Evolutionary conservation across 2,113 vertebrate genomes (phyloP).

Genomic region (Callopanchax toddi): DNA sequence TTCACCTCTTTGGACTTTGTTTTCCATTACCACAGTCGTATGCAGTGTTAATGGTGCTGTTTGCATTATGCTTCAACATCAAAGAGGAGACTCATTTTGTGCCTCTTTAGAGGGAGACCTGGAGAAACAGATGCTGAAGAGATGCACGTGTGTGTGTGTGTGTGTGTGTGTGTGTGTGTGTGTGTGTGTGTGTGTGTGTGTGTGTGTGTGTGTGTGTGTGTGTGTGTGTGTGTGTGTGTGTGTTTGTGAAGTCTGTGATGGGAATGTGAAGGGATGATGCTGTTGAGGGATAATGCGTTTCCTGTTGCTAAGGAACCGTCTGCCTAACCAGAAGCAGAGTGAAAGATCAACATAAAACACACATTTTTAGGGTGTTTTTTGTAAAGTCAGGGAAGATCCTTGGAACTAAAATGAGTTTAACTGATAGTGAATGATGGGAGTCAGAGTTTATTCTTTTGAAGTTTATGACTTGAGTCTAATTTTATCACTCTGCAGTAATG

Average conservation of each 20-base stretch:
- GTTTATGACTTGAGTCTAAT: neutral
- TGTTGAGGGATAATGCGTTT: slow-evolving; percentile 58
- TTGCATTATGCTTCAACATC: slow-evolving; percentile 52
- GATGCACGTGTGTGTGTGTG: slow-evolving; percentile 31
- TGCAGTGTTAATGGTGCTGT: slow-evolving; percentile 27
- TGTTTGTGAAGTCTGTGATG: slow-evolving; percentile 29
- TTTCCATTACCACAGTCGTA: slow-evolving; percentile 31
- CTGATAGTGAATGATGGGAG: neutral
- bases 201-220: slow-evolving; percentile 33
- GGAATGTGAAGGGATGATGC: slow-evolving; percentile 36
- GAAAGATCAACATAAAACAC: slow-evolving; percentile 42
- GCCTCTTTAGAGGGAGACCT: slow-evolving; percentile 51
- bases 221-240: slow-evolving; percentile 27
- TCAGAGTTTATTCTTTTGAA: neutral
- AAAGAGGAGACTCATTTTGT: slow-evolving; percentile 60
- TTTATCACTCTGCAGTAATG: neutral
- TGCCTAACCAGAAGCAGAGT: slow-evolving; percentile 38
- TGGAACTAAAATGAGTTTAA: slow-evolving; percentile 10
- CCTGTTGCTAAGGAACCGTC: slow-evolving; percentile 72
- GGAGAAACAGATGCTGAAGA: slow-evolving; percentile 57
- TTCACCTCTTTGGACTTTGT: slow-evolving; percentile 53
- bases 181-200: slow-evolving; percentile 26
- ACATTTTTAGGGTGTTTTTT: slow-evolving; percentile 26
- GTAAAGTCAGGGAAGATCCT: slow-evolving; percentile 23
- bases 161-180: slow-evolving; percentile 26